Conservation (phyloP, 2,797 vertebrate species). For the Melanotaenia nigrans region DNA sequence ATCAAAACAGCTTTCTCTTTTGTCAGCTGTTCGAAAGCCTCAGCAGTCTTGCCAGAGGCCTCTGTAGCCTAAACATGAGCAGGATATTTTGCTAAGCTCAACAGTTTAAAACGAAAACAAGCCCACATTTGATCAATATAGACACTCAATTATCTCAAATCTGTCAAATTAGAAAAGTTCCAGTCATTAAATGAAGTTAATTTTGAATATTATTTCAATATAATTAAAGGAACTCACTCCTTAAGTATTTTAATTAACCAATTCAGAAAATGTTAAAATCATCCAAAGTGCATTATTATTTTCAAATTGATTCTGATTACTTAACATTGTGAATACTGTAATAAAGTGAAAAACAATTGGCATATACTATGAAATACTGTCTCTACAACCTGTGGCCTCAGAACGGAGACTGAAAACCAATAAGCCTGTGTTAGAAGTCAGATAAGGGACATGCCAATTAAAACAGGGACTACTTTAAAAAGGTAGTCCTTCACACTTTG, state of each 20-base stretch:
- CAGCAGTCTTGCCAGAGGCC: constrained; percentile 83
- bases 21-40: constrained; percentile 87
- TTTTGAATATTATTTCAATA: not conserved
- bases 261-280: constrained; percentile 9
- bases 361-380: constrained; percentile 9
- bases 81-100: constrained; percentile 20
- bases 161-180: constrained; percentile 7
- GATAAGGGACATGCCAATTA: not conserved
- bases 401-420: constrained; percentile 60
- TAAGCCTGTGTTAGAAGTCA: not conserved
- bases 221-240: not conserved
- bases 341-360: constrained; percentile 25
- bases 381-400: constrained; percentile 75
- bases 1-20: constrained; percentile 85
- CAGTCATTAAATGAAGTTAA: constrained; percentile 14
- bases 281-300: constrained; percentile 9
- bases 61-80: constrained; percentile 80
- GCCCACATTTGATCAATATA: constrained; percentile 9
- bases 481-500: not conserved
- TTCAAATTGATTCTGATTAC: constrained; percentile 14
- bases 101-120: constrained; percentile 21
- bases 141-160: constrained; percentile 16
- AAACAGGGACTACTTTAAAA: not conserved
- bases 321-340: constrained; percentile 26
- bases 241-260: constrained; percentile 40